These are phyloP conservation scores for Leucozona laternaria DNA, from an alignment of 2,888 invertebrate genomes.

Conservation along the genomic window DNA sequence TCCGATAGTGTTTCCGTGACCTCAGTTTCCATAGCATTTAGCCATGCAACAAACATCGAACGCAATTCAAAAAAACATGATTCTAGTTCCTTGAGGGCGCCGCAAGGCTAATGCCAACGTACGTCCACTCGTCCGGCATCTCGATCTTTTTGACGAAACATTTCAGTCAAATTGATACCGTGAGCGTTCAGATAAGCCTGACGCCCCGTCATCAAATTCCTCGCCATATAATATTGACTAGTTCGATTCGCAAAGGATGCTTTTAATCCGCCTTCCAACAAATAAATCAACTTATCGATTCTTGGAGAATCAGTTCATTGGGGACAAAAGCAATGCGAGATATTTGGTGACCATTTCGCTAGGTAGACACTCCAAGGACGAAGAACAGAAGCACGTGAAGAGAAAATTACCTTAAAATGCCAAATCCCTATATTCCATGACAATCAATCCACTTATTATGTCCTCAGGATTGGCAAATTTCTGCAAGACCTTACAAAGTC, in stretches of 20 bases:
- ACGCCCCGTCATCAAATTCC: slow-evolving; percentile 79
- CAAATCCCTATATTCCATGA: slow-evolving; percentile 80
- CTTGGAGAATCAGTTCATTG: slow-evolving; percentile 77
- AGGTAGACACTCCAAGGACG: slow-evolving; percentile 80
- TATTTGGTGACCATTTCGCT: slow-evolving; percentile 79
- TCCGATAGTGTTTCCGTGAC: slow-evolving; percentile 81
- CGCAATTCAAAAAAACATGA: slow-evolving; percentile 83
- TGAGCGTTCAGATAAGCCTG: slow-evolving; percentile 82
- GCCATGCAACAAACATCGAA: slow-evolving; percentile 81
- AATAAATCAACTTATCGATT: slow-evolving; percentile 74
- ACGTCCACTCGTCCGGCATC: slow-evolving; percentile 79
- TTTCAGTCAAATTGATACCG: slow-evolving; percentile 81
- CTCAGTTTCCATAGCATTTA: slow-evolving; percentile 80
- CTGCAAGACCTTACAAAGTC: slow-evolving; percentile 76
- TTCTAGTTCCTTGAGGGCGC: slow-evolving; percentile 80
- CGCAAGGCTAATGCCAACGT: slow-evolving; percentile 81
- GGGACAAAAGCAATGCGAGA: slow-evolving; percentile 79
- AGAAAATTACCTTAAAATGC: slow-evolving; percentile 77
- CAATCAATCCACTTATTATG: slow-evolving; percentile 79
- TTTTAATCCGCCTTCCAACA: slow-evolving; percentile 73
- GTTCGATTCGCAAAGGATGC: slow-evolving; percentile 42
- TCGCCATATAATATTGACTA: slow-evolving; percentile 77
- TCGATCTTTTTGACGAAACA: slow-evolving; percentile 79
- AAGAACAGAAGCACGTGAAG: slow-evolving; percentile 81
- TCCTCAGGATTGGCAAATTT: slow-evolving; percentile 78